phyloP scores from a whole-genome alignment of 2,888 invertebrate genomes.

The Harpalus rubripes region DNA sequence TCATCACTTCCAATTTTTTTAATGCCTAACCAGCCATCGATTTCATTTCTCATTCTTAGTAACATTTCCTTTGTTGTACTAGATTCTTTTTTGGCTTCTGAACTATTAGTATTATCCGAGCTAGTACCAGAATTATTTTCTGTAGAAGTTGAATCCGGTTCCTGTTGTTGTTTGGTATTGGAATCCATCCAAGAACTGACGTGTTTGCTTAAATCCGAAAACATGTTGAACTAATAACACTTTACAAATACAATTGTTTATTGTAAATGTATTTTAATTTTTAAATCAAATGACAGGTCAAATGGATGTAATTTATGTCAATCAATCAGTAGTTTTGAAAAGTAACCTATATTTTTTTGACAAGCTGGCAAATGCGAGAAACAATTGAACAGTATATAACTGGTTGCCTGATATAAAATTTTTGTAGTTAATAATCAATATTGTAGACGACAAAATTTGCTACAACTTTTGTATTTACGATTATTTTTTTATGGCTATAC shows the following conservation, averaged over 20 bases:
- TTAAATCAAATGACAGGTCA: background rate
- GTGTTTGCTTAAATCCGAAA: background rate
- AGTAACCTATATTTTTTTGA: constrained; percentile 1
- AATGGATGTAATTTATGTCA: background rate
- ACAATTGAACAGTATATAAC: background rate
- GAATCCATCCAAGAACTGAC: background rate
- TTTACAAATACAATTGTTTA: background rate
- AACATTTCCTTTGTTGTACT: background rate
- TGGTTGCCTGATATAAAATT: background rate
- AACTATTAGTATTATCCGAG: too few species aligned
- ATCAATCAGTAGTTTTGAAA: background rate
- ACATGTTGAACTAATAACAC: background rate
- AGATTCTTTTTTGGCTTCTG: background rate
- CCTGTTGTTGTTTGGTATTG: background rate
- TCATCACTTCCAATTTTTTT: background rate
- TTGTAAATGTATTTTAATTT: background rate
- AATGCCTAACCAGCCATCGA: background rate
- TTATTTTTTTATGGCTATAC: too few species aligned
- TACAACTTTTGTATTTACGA: too few species aligned
- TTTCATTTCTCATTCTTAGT: background rate
- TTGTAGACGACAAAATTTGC: too few species aligned
- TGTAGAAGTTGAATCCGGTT: background rate
- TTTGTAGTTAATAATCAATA: too few species aligned
- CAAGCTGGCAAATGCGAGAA: background rate
- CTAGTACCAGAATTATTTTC: constrained; percentile 8